Evolutionary conservation across 2,113 vertebrate genomes (phyloP).

Genomic region (Lepus europaeus): DNA sequence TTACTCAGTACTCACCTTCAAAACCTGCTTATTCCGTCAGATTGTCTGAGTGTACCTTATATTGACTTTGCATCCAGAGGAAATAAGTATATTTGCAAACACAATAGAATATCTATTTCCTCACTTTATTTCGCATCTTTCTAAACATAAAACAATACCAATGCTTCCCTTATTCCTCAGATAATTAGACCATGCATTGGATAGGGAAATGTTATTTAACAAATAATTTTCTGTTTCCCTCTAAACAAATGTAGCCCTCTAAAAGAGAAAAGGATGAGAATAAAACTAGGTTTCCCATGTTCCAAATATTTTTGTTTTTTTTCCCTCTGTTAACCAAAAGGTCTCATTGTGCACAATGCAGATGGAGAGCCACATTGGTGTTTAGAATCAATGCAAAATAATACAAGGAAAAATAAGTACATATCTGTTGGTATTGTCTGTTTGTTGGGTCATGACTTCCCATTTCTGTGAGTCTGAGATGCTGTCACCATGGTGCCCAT

Average conservation of each 20-base stretch:
- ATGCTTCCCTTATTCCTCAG: neutral
- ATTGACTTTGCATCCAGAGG: neutral
- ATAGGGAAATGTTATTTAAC: neutral
- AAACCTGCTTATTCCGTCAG: neutral
- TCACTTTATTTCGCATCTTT: constrained; percentile 33
- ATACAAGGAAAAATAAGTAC: constrained; percentile 8
- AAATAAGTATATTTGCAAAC: constrained; percentile 36
- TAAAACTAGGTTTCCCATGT: constrained; percentile 11
- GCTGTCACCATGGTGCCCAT: neutral
- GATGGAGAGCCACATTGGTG: neutral
- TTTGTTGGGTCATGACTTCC: neutral
- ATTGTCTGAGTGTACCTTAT: neutral
- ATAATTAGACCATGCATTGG: neutral
- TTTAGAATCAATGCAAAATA: neutral
- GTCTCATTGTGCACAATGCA: neutral
- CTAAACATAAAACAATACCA: neutral
- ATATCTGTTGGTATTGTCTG: neutral
- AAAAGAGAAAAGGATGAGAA: constrained; percentile 15
- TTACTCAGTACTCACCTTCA: constrained; percentile 37
- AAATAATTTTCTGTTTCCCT: constrained; percentile 33
- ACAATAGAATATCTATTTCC: constrained; percentile 32
- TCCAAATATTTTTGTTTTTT: neutral
- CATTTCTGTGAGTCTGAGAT: neutral
- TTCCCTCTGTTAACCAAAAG: neutral
- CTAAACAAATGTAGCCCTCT: neutral